Evolutionary conservation across 2,113 vertebrate genomes (phyloP).

Genomic region (Cervus canadensis): DNA sequence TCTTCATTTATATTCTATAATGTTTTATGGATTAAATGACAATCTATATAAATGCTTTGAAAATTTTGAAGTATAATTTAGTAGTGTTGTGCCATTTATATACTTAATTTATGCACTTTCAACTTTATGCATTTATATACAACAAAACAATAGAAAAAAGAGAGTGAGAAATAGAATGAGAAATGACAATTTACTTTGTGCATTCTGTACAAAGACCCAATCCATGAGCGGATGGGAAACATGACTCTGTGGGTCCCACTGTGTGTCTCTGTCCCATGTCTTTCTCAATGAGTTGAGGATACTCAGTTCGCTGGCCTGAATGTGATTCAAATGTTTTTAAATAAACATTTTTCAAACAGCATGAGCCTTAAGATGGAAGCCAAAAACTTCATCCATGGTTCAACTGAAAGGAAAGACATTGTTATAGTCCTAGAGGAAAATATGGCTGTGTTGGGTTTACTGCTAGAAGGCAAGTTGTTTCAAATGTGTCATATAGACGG

Average conservation of each 20-base stretch:
- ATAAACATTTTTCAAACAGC: background rate
- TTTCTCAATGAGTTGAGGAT: background rate
- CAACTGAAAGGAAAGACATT: background rate
- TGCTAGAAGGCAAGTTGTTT: background rate
- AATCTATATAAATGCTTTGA: background rate
- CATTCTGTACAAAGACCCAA: background rate
- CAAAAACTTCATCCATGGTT: background rate
- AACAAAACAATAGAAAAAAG: background rate
- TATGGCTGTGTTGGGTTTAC: background rate
- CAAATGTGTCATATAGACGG: background rate
- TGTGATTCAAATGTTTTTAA: background rate
- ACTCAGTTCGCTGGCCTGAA: background rate
- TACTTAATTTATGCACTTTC: background rate
- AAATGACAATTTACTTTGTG: background rate
- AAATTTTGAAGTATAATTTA: background rate
- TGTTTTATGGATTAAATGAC: background rate
- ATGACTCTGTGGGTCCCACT: background rate
- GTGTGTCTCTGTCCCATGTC: background rate
- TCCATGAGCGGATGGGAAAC: background rate
- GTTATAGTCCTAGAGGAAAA: background rate
- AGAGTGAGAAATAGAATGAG: background rate
- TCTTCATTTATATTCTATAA: background rate
- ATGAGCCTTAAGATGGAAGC: background rate
- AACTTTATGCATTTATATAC: background rate
- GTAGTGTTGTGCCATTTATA: background rate